Percentiles rank a stretch among this genome's conserved stretches.
These are phyloP conservation scores for Mus spicilegus DNA, from an alignment of 2,113 vertebrate genomes.

Conservation along the genomic window DNA sequence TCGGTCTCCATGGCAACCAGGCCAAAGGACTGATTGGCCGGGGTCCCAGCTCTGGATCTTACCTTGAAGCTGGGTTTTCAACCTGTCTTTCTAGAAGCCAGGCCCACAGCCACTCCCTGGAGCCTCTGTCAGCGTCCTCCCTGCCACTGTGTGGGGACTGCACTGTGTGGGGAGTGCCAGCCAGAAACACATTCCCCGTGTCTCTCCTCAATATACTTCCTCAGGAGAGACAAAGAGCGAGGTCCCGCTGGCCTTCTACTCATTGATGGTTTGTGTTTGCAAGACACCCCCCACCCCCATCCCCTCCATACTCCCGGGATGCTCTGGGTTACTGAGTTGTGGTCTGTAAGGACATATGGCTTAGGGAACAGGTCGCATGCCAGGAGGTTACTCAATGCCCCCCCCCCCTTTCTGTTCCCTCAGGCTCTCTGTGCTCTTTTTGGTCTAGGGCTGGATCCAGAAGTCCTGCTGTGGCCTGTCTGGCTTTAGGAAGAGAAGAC, in stretches of 20 bases:
- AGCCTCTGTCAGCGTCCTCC: neutral
- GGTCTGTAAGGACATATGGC: slow-evolving; percentile 47
- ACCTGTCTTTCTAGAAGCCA: slow-evolving; percentile 68
- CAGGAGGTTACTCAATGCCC: neutral
- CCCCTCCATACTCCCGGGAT: neutral
- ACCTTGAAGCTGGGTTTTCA: slow-evolving; percentile 76
- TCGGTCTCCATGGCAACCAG: slow-evolving; percentile 83
- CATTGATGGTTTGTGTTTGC: slow-evolving; percentile 4
- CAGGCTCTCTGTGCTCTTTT: slow-evolving; percentile 12
- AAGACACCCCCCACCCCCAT: neutral
- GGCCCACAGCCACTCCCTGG: neutral
- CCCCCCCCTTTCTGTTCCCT: neutral
- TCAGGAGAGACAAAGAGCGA: slow-evolving; percentile 33
- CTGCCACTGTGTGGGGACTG: neutral
- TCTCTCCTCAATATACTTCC: neutral
- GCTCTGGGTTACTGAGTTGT: neutral
- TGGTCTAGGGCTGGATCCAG: neutral
- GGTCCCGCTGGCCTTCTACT: neutral
- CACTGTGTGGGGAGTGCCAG: neutral
- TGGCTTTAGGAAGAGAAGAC: neutral
- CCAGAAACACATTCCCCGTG: neutral
- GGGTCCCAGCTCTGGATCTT: slow-evolving; percentile 66
- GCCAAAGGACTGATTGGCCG: slow-evolving; percentile 78
- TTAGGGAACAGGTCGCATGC: neutral
- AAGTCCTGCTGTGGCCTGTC: neutral